phyloP scores from a whole-genome alignment of 1,140 invertebrate species.

The Harpegnathos saltator region DNA sequence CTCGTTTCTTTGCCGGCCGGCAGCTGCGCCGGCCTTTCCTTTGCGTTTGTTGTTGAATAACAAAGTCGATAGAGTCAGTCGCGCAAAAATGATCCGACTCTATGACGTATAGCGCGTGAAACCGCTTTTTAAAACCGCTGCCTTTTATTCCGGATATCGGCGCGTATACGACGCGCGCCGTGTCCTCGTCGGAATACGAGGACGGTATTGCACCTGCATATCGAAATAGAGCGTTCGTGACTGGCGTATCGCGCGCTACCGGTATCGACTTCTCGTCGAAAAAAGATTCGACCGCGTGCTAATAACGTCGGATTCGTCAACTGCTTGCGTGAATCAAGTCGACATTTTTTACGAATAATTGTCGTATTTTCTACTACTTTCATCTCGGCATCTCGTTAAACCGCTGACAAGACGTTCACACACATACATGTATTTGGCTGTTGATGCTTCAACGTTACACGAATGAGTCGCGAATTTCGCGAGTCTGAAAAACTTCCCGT shows the following conservation, averaged over 20 bases:
- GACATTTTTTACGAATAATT: background rate
- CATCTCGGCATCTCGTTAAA: constrained; percentile 8
- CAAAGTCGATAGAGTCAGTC: constrained; percentile 45
- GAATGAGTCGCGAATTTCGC: no score
- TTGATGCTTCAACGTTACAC: no score
- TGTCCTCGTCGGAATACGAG: constrained; percentile 8
- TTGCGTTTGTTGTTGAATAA: background rate
- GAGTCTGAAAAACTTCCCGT: no score
- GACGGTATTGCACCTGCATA: constrained; percentile 14
- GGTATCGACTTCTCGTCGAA: constrained; percentile 5
- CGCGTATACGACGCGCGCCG: background rate
- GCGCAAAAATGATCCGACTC: constrained; percentile 47
- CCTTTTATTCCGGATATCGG: constrained; percentile 44
- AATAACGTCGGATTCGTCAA: constrained; percentile 19
- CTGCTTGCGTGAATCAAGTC: background rate
- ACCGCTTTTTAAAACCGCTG: constrained; percentile 43
- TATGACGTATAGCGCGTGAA: constrained; percentile 45
- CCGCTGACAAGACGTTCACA: background rate
- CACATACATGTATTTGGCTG: background rate
- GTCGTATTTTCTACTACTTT: background rate
- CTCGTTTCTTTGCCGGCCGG: background rate
- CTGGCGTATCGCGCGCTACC: background rate
- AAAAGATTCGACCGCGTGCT: background rate
- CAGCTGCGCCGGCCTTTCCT: background rate
- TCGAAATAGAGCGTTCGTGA: constrained; percentile 10